Evolutionary conservation across 2,113 vertebrate species (phyloP).

Genomic region (Talpa occidentalis): DNA sequence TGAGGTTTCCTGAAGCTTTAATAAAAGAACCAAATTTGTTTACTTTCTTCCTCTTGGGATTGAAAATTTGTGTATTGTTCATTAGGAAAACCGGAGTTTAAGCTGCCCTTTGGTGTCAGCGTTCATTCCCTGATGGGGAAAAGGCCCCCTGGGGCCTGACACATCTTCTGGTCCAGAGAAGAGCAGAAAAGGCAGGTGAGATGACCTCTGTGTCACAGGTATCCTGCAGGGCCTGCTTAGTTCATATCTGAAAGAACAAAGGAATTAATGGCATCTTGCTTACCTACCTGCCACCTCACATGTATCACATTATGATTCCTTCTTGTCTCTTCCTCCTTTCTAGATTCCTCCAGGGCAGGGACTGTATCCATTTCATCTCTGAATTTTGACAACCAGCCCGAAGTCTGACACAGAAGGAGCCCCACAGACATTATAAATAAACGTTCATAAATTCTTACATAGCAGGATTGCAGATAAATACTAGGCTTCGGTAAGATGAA

Average conservation of each 20-base stretch:
- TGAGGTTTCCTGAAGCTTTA: not conserved
- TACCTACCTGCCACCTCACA: too few species aligned
- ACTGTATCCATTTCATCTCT: not conserved
- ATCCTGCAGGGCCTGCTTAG: not conserved
- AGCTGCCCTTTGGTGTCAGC: not conserved
- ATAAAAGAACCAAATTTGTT: not conserved
- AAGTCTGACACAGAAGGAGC: not conserved
- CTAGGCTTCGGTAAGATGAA: not conserved
- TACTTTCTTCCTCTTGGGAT: not conserved
- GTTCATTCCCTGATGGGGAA: not conserved
- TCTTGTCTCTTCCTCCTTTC: not conserved
- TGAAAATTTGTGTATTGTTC: not conserved
- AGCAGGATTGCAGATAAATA: not conserved
- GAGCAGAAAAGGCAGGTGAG: not conserved
- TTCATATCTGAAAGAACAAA: not conserved
- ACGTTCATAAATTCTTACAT: not conserved
- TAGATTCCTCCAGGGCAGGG: not conserved
- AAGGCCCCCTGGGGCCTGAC: not conserved
- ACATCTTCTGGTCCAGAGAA: not conserved
- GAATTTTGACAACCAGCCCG: not conserved
- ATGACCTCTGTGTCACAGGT: not conserved
- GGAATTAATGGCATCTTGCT: not conserved
- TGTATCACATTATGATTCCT: too few species aligned
- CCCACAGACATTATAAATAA: not conserved
- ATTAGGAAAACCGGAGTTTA: not conserved